A percentile compares a stretch with the other conserved stretches of the same genome.
Evolutionary conservation across 1,140 invertebrate genomes (phyloP).

Genomic region (Eubasilissa regina): DNA sequence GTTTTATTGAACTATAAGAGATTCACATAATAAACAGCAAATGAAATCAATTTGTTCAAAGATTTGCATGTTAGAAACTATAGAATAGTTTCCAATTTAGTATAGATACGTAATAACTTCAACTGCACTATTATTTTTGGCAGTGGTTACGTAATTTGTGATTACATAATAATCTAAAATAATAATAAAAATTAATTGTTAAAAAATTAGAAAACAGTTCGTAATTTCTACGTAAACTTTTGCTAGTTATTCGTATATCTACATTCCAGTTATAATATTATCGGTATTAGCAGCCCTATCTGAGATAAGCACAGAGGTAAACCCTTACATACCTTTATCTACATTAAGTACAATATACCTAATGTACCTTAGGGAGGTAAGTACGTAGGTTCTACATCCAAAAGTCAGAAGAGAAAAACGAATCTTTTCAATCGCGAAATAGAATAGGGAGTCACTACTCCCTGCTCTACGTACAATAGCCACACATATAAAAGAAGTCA

Average conservation of each 20-base stretch:
- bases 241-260: no score
- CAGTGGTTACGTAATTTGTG: no score
- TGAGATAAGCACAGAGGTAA: no score
- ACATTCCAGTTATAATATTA: neutral
- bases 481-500: neutral
- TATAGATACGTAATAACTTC: no score
- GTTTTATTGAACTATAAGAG: no score
- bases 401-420: neutral
- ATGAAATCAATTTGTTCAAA: no score
- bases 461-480: neutral
- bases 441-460: neutral
- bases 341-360: neutral
- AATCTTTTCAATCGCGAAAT: conserved; percentile 10
- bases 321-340: neutral
- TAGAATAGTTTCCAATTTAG: no score
- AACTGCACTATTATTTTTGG: no score
- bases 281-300: no score
- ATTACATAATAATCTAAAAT: neutral
- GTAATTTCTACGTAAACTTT: no score
- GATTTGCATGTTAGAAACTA: no score
- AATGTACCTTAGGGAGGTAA: neutral
- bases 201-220: conserved; percentile 25
- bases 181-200: conserved; percentile 7
- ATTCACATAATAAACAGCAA: no score
- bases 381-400: neutral